Percentiles rank a stretch among this genome's conserved stretches.
Evolutionary conservation across 1,140 invertebrate species (phyloP).

Genomic region (Diabrotica undecimpunctata): DNA sequence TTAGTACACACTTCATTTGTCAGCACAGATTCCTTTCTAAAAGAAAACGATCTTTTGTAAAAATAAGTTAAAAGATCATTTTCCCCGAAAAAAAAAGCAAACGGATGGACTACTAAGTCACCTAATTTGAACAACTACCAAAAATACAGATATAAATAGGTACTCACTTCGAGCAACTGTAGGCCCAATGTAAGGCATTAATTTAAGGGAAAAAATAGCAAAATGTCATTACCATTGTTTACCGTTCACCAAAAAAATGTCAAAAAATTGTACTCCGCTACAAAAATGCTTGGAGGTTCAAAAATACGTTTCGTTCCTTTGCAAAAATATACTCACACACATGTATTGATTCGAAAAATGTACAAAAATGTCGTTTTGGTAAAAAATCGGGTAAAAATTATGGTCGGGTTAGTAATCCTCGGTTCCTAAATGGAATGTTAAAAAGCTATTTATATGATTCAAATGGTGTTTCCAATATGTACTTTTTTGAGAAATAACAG

Average conservation of each 20-base stretch:
- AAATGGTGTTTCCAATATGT: no score
- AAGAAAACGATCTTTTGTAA: slow-evolving; percentile 1
- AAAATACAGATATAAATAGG: slow-evolving; percentile 43
- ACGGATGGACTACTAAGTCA: slow-evolving; percentile 12
- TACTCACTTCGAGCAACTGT: slow-evolving; percentile 48
- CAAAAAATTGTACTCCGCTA: slow-evolving; percentile 44
- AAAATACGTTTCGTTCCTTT: slow-evolving; percentile 24
- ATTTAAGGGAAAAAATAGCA: slow-evolving; percentile 48
- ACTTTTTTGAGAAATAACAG: no score
- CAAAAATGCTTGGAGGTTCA: slow-evolving; percentile 48
- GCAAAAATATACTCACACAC: slow-evolving; percentile 47
- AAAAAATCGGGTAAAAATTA: not conserved
- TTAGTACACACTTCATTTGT: no score
- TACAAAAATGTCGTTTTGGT: not conserved
- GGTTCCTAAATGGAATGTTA: no score
- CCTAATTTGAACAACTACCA: slow-evolving; percentile 35
- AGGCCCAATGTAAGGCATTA: slow-evolving; percentile 47
- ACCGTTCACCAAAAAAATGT: slow-evolving; percentile 36
- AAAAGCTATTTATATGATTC: no score
- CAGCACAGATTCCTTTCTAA: not conserved
- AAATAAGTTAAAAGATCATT: slow-evolving; percentile 13
- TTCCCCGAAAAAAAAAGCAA: slow-evolving; percentile 35
- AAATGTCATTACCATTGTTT: slow-evolving; percentile 41
- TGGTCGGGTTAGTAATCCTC: not conserved
- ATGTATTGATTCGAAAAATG: slow-evolving; percentile 45